These are phyloP conservation scores for Hirundichthys speculiger DNA, from an alignment of 2,113 vertebrate genomes.

Conservation along the genomic window DNA sequence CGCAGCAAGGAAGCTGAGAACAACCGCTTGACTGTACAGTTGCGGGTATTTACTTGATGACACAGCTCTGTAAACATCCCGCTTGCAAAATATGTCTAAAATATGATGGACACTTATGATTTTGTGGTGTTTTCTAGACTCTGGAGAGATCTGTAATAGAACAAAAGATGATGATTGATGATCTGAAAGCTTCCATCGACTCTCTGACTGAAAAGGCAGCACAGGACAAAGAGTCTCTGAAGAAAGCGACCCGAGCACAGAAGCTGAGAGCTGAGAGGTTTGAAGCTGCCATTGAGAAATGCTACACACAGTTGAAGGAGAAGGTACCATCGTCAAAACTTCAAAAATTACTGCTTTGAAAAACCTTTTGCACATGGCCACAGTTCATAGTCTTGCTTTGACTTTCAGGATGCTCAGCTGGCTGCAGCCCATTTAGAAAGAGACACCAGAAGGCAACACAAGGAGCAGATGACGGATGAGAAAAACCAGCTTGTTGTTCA, in stretches of 20 bases:
- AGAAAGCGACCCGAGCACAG: constrained; percentile 83
- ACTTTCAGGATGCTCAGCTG: constrained; percentile 82
- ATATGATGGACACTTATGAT: not conserved
- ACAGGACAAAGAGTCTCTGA: constrained; percentile 80
- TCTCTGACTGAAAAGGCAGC: constrained; percentile 73
- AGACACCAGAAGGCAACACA: constrained; percentile 79
- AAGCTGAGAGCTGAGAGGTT: constrained; percentile 80
- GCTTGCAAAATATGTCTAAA: not conserved
- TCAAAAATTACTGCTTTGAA: not conserved
- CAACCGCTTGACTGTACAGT: constrained; percentile 80
- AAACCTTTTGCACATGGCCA: not conserved
- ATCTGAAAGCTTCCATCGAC: constrained; percentile 71
- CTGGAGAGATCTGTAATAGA: constrained; percentile 80
- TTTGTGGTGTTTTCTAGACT: constrained; percentile 70
- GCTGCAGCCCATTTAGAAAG: constrained; percentile 74
- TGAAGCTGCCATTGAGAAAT: constrained; percentile 80
- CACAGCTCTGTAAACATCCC: not conserved
- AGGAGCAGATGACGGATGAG: constrained; percentile 78
- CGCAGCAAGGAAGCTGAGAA: constrained; percentile 87
- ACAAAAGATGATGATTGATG: constrained; percentile 79
- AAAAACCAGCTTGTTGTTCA: constrained; percentile 79
- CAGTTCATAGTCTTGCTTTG: not conserved
- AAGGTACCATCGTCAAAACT: constrained; percentile 71
- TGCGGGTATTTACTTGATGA: constrained; percentile 76
- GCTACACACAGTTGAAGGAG: constrained; percentile 80